These are phyloP conservation scores for Melanargia galathea DNA, from an alignment of 2,888 invertebrate species.

Conservation along the genomic window DNA sequence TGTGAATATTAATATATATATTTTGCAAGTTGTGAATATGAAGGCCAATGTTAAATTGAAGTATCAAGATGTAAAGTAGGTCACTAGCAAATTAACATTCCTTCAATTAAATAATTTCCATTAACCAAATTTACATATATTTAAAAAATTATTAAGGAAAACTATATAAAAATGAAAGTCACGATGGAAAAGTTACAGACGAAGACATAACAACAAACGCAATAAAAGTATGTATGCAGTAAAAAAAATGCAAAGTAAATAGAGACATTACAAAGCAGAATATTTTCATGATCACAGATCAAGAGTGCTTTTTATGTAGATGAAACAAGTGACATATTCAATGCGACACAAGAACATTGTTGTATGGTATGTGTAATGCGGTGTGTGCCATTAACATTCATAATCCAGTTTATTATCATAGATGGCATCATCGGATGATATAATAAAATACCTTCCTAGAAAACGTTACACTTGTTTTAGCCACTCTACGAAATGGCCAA, in stretches of 20 bases:
- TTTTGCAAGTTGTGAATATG: not conserved
- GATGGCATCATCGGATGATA: conserved; percentile 40
- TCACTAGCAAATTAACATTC: not conserved
- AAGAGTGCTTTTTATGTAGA: not conserved
- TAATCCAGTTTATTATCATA: conserved; percentile 38
- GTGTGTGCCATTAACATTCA: conserved; percentile 33
- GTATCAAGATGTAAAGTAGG: not conserved
- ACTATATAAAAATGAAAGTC: not conserved
- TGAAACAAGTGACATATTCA: conserved; percentile 12
- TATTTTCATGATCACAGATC: conserved; percentile 6
- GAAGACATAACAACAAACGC: not conserved
- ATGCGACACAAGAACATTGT: conserved; percentile 27
- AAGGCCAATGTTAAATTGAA: not conserved
- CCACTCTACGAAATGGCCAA: conserved; percentile 26
- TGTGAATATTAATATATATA: not conserved
- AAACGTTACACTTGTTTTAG: conserved; percentile 29
- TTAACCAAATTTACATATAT: not conserved
- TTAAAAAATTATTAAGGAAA: not conserved
- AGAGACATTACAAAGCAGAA: not conserved
- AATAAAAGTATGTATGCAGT: not conserved
- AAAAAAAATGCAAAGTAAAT: not conserved
- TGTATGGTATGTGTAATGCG: conserved; percentile 21
- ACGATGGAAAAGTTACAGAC: not conserved
- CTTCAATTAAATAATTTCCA: not conserved
- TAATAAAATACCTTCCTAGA: conserved; percentile 40